Base-by-base conservation (phyloP, 1,140 invertebrate genomes). In the Pteromalus puparum region DNA sequence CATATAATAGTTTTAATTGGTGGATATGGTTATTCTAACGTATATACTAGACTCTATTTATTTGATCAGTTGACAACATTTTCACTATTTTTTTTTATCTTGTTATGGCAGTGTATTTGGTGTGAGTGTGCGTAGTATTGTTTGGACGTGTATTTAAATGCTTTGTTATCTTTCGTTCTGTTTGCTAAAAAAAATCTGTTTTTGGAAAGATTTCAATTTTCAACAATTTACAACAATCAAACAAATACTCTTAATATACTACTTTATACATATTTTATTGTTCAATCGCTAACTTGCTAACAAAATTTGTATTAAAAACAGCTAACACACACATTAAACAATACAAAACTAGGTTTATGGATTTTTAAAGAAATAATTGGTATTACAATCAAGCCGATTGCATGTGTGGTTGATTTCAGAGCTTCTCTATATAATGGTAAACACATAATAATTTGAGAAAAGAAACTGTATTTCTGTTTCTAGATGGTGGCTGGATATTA, bases 401-500 rank as follows among this genome's bases (percentile, higher is more conserved):
- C 84, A 85, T 85, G 84, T 38, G 7, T 70, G 24, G 28, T 78
- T 82, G 28, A n/a, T 80, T 21, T 82, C 18, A 73, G 18, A 78
- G 84, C 84, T 85, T 70, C 30, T 82, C 46, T 82, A 46, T 30
- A 72, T 53, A 65, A 38, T 42, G 1, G 76, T 74, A 53, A 72
- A 65, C 70, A 42, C 68, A 67, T 73, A 48, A n/a, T 73, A 46
- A 61, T 78, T 38, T 73, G 12, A 70, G 67, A n/a, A 68, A 84
- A 53, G 67, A 24, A 46, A 65, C 76, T 79, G n/a, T 68, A 21
- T 85, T 76, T 80, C 68, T 68, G 65, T 85, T 84, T 85, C 28
- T 91, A 87, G 86, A 89, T 90, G 89, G 90, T 91, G 90, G 87
- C 87, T 90, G 90, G 88, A 89, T 87, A 86, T 85, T 84, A n/a